A percentile compares a stretch with the other conserved stretches of the same genome.
phyloP scores from a whole-genome alignment of 2,113 vertebrate species.

The Podarcis raffonei region DNA sequence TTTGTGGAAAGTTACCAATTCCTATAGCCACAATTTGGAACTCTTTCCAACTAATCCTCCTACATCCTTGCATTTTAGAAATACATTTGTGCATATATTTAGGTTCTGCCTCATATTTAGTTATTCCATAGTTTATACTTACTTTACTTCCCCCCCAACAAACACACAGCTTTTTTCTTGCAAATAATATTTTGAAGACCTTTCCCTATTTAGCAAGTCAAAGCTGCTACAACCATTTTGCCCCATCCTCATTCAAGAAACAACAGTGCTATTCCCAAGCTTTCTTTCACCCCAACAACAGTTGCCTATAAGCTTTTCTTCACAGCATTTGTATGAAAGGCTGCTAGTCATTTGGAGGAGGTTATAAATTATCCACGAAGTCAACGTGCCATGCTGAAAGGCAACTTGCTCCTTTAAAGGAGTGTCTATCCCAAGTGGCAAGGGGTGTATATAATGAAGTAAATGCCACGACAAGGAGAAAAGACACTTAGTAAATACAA shows the following conservation, averaged over 20 bases:
- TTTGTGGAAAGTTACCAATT: not conserved
- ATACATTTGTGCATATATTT: not conserved
- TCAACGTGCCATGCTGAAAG: not conserved
- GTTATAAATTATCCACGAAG: fast-evolving
- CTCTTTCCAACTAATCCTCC: not conserved
- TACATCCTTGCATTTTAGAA: not conserved
- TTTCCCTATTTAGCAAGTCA: not conserved
- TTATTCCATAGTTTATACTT: not conserved
- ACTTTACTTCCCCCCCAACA: not conserved
- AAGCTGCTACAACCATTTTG: not conserved
- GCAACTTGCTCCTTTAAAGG: not conserved
- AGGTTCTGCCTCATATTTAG: not conserved
- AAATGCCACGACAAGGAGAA: not conserved
- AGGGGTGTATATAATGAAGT: not conserved
- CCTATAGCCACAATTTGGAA: not conserved
- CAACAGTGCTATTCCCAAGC: not conserved
- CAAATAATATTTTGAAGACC: not conserved
- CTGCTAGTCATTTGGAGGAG: not conserved
- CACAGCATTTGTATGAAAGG: not conserved
- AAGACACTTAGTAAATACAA: not conserved
- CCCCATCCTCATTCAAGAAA: not conserved
- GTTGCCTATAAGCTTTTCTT: not conserved
- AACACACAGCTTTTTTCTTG: not conserved
- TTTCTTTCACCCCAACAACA: not conserved
- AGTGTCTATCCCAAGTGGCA: fast-evolving